Evolutionary conservation across 2,888 invertebrate species (phyloP), one percentile per base, ranked within the genome.

Genomic region (Masnerella sp.): DNA sequence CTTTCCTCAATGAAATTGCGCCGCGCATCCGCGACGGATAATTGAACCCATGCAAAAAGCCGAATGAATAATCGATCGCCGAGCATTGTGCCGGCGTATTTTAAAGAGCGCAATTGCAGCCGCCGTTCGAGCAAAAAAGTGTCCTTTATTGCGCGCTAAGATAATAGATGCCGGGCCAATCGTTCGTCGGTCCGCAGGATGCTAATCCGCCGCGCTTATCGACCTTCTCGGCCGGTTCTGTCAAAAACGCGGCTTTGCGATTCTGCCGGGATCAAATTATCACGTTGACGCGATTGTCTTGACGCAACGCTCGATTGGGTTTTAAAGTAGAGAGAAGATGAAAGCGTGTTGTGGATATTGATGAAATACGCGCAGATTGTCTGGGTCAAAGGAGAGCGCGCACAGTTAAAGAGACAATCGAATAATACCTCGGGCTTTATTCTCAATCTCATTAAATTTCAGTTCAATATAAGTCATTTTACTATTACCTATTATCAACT

Each of bases 211-310:
- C 69, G 43, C 40, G 28, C 32, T 43, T 32, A 54, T 40, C 54
- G 64, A 75, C 64, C 67, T 76, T 52, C 64, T 62, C n/a, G n/a
- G n/a, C n/a, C n/a, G n/a, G n/a, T n/a, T n/a, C n/a, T n/a, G n/a
- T n/a, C n/a, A n/a, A n/a, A n/a, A n/a, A n/a, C n/a, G n/a, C n/a
- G n/a, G 64, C 74, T 73, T 25, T 51, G 58, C 32, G 56, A 64
- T 71, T 61, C 45, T 28, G 22, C 5, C 52, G 47, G 68, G 75
- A 76, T 78, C 76, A 74, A 76, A 77, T 75, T 76, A 76, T 76
- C 71, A 56, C 61, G 58, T 52, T 56, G 52, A 43, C 51, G 59
- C 56, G 74, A 78, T 75, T 76, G 71, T 75, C 62, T 51, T 56
- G 70, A 54, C 61, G 52, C 36, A 14, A 32, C 43, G 51, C 25